Base-by-base conservation (phyloP, 2,113 vertebrate genomes). In the Spizaetus ornatus region DNA sequence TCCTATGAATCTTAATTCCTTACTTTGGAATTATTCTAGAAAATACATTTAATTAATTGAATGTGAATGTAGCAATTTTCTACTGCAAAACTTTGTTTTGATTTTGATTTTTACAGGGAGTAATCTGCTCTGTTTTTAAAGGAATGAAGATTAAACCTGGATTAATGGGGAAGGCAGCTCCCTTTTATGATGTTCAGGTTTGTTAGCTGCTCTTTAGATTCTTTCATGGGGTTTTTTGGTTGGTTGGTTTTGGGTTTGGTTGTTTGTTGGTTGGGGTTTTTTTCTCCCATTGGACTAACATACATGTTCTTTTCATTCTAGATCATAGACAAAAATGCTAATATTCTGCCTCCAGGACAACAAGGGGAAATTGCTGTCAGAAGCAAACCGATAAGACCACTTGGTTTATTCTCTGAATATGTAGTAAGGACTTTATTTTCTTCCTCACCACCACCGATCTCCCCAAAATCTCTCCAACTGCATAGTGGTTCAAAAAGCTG, bases 111-210 rank as follows among this genome's bases (percentile, higher is more conserved):
- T 74, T 91, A 84, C 86, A 99, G 99, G 99, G 98, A 47, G 0
- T 98, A 26, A 79, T 95, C 56, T 98, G 98, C 73, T 97, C 48
- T 6, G 95, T 83, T 62, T 76, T 50, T 56, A 98, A 97, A 96
- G 98, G 97, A 67, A 98, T 98, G 98, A 98, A 98, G 90, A 88
- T 98, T 88, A 99, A 98, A 89, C 97, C 92, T 2, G 98, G 98
- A 25, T 99, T 98, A 52, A 97, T 99, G 96, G 99, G 99, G 47
- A 99, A 98, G 82, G 86, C 98, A 22, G 91, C 95, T 53, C 86
- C 97, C 25, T 96, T 96, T 32, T 99, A 97, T 31, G 98, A 99
- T n/a, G 58, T 99, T 50, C 98, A 99, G 98, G 99, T 99, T 93
- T 95, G 80, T 55, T 76, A 65, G 3, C 36, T 77, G 59, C 12